These are phyloP conservation scores for Vireo griseus DNA, from an alignment of 2,797 vertebrate genomes.

Conservation along the genomic window DNA sequence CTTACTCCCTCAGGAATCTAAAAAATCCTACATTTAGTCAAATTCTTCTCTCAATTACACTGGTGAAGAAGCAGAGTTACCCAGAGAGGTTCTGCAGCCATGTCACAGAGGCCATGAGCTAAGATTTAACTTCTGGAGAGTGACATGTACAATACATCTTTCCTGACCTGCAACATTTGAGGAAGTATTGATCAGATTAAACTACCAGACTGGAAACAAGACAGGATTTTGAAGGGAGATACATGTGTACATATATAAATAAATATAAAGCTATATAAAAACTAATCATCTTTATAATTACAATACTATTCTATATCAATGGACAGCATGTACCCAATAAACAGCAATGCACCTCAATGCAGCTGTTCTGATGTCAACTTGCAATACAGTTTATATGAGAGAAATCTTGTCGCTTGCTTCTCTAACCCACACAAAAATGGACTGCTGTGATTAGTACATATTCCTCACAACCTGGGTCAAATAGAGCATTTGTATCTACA, in stretches of 20 bases:
- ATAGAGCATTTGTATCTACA: background rate
- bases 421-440: background rate
- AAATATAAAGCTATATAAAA: background rate
- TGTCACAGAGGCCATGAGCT: background rate
- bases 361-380: background rate
- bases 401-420: background rate
- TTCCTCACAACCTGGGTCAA: background rate
- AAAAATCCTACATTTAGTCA: background rate
- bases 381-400: background rate
- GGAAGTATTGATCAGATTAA: background rate
- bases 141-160: background rate
- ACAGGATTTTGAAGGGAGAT: background rate
- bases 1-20: background rate
- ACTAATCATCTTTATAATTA: background rate
- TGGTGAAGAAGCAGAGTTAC: background rate
- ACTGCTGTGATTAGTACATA: background rate
- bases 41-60: background rate
- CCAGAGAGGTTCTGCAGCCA: background rate
- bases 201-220: background rate
- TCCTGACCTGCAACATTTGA: background rate
- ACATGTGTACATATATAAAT: fast-evolving
- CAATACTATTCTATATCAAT: background rate
- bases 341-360: background rate
- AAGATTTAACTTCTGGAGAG: background rate
- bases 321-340: background rate